phyloP scores from a whole-genome alignment of 2,888 invertebrate genomes.

The Agrotis clavis region DNA sequence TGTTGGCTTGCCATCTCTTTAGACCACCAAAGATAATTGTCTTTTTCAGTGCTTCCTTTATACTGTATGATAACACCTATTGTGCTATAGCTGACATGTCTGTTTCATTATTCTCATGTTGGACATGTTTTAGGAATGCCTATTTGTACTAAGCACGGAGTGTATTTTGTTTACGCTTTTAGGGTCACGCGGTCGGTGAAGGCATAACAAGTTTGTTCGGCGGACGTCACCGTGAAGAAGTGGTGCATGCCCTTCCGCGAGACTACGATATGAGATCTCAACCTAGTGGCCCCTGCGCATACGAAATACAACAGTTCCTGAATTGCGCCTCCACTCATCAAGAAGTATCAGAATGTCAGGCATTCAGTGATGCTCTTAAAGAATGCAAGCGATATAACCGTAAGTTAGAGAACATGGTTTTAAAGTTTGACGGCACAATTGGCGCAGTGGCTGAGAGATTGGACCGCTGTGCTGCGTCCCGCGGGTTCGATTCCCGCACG shows the following conservation, averaged over 20 bases:
- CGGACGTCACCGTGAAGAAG: conserved; percentile 77
- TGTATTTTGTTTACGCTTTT: background rate
- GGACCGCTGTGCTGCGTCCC: too few relatives aligned
- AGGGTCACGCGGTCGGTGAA: background rate
- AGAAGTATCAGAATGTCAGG: conserved; percentile 97
- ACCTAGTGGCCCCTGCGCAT: conserved; percentile 95
- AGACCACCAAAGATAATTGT: too few relatives aligned
- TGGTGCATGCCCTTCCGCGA: conserved; percentile 78
- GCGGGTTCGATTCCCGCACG: too few relatives aligned
- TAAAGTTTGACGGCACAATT: too few relatives aligned
- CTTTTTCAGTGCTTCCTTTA: too few relatives aligned
- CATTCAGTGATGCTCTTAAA: conserved; percentile 98
- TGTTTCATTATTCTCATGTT: background rate
- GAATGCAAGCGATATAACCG: conserved; percentile 97
- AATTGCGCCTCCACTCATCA: conserved; percentile 96
- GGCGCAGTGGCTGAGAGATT: too few relatives aligned
- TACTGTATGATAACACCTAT: too few relatives aligned
- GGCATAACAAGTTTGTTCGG: conserved; percentile 48
- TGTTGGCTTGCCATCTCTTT: too few relatives aligned
- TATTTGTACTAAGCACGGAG: background rate
- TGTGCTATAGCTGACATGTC: background rate
- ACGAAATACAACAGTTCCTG: conserved; percentile 98
- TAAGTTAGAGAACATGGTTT: conserved; percentile 73
- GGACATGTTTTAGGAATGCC: background rate
- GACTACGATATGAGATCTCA: conserved; percentile 83